Base-by-base conservation (phyloP, 2,113 vertebrate species). In the Lampris megalopsis region DNA sequence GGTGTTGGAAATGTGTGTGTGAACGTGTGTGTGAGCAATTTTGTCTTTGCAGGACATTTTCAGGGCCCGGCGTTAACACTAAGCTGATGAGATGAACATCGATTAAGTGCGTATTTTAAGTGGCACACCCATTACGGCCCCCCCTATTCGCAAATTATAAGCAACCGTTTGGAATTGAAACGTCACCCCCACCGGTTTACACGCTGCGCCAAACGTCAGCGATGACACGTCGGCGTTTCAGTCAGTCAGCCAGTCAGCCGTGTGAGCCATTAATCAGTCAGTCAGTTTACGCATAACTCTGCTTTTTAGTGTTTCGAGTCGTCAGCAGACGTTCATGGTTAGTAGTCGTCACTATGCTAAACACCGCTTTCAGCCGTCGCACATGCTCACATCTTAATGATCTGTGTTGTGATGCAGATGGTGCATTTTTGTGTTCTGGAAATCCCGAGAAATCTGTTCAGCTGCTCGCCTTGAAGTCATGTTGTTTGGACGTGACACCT, bases 111-210 rank as follows among this genome's bases (percentile, higher is more conserved):
- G 71, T 63, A 47, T 74, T 83, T 89, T 53, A 79, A 88, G 85
- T 85, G 80, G 74, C 84, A 81, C 79, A 63, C 68, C 79, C 80
- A 89, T 86, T 73, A 88, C 68, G 73, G 63, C 86, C 70, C 77
- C 59, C 47, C 73, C 24, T 24, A 75, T 85, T 84, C 56, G 85
- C 79, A 71, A 81, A 83, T 83, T 57, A 82, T 53, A 86, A 73
- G 67, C 75, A 68, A 4, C 50, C 24, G 47, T 82, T 76, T 82
- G 75, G 80, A 89, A 89, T 77, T 81, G 48, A 90, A 93, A 92
- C 91, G 85, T 87, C 90, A 91, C 63, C 67, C 24, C 60, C 54
- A 56, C 79, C 85, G 87, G 86, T 90, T 24, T 90, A 85, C 6
- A 79, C 49, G 47, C 58, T 3, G 10, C 0, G 13, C 67, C 24